These are phyloP conservation scores for Ptilonorhynchus violaceus DNA, from an alignment of 2,113 vertebrate species.

Conservation along the genomic window DNA sequence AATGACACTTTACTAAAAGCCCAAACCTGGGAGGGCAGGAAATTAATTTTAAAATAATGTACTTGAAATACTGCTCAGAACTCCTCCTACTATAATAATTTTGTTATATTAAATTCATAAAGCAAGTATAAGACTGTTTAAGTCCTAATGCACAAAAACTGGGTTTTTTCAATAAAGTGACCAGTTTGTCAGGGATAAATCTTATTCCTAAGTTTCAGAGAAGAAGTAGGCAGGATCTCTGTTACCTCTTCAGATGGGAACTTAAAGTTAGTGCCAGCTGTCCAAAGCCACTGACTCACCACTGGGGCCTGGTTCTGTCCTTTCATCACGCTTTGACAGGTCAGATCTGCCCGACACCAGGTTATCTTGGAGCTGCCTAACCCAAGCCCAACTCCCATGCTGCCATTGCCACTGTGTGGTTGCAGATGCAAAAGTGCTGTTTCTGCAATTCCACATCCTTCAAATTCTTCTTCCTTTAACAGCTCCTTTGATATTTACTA, in stretches of 20 bases:
- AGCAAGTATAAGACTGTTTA: neutral
- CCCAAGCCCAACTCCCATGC: no score
- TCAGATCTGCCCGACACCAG: neutral
- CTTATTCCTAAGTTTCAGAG: neutral
- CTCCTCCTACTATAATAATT: neutral
- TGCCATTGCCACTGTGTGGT: neutral
- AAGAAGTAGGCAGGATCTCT: neutral
- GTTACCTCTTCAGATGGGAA: neutral
- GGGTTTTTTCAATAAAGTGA: neutral
- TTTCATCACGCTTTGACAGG: neutral
- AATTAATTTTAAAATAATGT: neutral
- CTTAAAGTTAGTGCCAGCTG: neutral
- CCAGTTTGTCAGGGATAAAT: neutral
- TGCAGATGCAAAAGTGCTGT: neutral
- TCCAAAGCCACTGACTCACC: neutral
- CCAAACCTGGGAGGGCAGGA: neutral
- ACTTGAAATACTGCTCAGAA: neutral
- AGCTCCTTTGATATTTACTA: neutral
- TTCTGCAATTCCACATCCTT: neutral
- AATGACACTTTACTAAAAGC: neutral
- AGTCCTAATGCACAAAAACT: neutral
- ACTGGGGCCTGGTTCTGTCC: no score
- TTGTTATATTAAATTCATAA: neutral
- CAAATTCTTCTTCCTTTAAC: neutral
- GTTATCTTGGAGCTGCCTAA: accelerated